phyloP scores from a whole-genome alignment of 1,140 invertebrate species.

The Cylas formicarius region DNA sequence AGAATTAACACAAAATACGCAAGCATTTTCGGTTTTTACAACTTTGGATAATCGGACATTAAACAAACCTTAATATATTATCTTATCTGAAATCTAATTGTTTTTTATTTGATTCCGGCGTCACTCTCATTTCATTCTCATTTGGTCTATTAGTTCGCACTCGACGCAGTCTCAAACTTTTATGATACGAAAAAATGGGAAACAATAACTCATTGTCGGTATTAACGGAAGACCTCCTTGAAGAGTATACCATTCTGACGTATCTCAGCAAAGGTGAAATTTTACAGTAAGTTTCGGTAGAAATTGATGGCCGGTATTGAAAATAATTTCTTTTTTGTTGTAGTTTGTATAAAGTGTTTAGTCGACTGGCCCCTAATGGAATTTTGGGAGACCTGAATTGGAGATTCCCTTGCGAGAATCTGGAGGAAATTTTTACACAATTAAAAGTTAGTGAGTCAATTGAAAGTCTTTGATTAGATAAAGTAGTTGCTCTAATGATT shows the following conservation, averaged over 20 bases:
- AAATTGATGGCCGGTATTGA: conserved; percentile 10
- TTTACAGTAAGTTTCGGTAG: conserved; percentile 44
- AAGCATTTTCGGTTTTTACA: too few species aligned
- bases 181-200: conserved; percentile 45
- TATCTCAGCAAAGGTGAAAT: conserved; percentile 53
- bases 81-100: too few species aligned
- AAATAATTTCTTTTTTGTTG: conserved; percentile 22
- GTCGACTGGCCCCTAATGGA: conserved; percentile 42
- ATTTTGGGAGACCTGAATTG: conserved; percentile 42
- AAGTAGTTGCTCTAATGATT: not conserved
- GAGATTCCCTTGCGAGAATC: conserved; percentile 43
- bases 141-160: too few species aligned
- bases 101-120: too few species aligned
- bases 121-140: too few species aligned
- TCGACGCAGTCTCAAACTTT: too few species aligned
- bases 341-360: conserved; percentile 51
- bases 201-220: conserved; percentile 38
- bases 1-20: too few species aligned
- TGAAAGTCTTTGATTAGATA: not conserved
- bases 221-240: conserved; percentile 48
- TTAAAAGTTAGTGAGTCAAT: conserved; percentile 41
- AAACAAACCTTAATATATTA: too few species aligned
- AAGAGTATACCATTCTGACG: conserved; percentile 49
- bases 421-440: conserved; percentile 48
- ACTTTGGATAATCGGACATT: too few species aligned